Conservation (phyloP, 2,797 vertebrate genomes). For the Myripristis jacobus region DNA sequence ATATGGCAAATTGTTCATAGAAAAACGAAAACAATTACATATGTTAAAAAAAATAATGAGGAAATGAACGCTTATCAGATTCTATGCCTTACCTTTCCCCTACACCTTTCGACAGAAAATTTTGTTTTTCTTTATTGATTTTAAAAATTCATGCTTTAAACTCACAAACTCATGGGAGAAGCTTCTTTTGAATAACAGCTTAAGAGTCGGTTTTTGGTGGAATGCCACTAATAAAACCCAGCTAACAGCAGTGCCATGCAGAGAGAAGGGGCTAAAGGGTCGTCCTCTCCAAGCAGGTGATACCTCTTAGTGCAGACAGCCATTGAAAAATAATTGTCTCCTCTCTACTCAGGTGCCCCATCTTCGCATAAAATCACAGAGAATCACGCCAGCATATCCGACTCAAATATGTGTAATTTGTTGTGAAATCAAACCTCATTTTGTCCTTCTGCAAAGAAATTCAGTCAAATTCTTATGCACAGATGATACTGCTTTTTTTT, state of each 20-base stretch:
- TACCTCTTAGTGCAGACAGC: constrained; percentile 66
- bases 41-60: no score
- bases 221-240: constrained; percentile 10
- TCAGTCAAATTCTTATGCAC: constrained; percentile 58
- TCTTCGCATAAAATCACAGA: constrained; percentile 65
- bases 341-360: constrained; percentile 76
- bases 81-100: no score
- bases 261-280: constrained; percentile 47
- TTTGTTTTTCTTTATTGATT: neutral
- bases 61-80: no score
- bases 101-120: neutral
- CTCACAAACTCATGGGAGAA: neutral
- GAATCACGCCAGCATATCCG: constrained; percentile 60
- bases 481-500: constrained; percentile 27
- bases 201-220: constrained; percentile 4
- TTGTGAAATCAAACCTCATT: constrained; percentile 48
- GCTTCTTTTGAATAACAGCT: constrained; percentile 11
- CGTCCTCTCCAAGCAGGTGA: constrained; percentile 45
- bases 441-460: constrained; percentile 52
- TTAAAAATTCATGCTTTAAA: neutral
- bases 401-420: constrained; percentile 55
- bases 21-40: no score
- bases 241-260: constrained; percentile 31
- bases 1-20: no score
- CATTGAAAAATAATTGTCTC: constrained; percentile 54